phyloP scores from a whole-genome alignment of 1,140 invertebrate genomes.

The Dolichoris vasculosae region DNA sequence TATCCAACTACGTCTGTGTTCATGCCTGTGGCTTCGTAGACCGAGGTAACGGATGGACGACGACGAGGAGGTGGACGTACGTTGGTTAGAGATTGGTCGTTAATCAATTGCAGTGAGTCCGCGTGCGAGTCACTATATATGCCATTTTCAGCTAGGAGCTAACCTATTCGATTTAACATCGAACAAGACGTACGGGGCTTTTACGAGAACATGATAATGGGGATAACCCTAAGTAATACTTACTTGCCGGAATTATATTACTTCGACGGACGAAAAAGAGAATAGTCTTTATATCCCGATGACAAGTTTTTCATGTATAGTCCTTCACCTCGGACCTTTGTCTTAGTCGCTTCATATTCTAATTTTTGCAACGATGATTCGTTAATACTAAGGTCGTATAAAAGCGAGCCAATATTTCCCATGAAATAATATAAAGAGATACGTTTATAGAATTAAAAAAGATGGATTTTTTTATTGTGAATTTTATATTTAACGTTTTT shows the following conservation, averaged over 20 bases:
- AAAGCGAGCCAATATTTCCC: too few relatives aligned
- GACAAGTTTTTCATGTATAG: background rate
- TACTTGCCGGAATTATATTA: too few relatives aligned
- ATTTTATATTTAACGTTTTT: too few relatives aligned
- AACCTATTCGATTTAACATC: conserved; percentile 30
- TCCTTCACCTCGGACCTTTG: background rate
- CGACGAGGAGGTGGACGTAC: conserved; percentile 10
- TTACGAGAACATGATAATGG: conserved; percentile 36
- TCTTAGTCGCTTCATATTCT: background rate
- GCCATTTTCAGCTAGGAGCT: background rate
- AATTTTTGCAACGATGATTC: background rate
- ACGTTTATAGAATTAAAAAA: too few relatives aligned
- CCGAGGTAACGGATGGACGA: conserved; percentile 5
- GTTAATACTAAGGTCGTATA: too few relatives aligned
- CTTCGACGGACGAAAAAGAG: background rate
- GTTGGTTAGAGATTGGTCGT: conserved; percentile 7
- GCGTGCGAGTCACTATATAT: background rate
- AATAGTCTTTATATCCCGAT: background rate
- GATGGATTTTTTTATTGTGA: too few relatives aligned
- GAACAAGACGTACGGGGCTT: conserved; percentile 41
- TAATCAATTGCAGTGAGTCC: conserved; percentile 29
- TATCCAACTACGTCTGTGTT: background rate
- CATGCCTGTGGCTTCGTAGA: background rate
- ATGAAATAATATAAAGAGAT: too few relatives aligned
- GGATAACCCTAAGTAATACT: background rate